These are phyloP conservation scores for Drosophila macrothrix DNA, from an alignment of 2,888 invertebrate species.

Conservation along the genomic window DNA sequence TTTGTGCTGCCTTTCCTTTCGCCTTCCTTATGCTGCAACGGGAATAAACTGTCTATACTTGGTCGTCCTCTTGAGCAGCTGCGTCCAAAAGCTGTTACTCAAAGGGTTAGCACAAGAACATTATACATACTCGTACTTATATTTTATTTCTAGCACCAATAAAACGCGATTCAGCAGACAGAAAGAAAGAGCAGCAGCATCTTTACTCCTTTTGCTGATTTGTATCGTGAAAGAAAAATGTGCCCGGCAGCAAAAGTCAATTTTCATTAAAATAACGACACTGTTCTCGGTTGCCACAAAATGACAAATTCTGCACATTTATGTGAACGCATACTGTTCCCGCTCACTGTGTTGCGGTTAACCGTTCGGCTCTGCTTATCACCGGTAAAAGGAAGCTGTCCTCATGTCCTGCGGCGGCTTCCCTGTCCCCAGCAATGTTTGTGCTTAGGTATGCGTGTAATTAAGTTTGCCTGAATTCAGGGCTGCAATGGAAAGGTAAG, in stretches of 20 bases:
- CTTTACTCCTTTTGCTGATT: not conserved
- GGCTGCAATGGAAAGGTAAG: not conserved
- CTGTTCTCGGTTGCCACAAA: constrained; percentile 51
- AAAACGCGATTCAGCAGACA: constrained; percentile 8
- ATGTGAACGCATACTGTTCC: not conserved
- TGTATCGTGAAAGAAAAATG: constrained; percentile 36
- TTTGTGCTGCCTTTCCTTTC: constrained; percentile 35
- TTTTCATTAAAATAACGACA: constrained; percentile 74
- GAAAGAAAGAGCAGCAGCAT: too few relatives aligned
- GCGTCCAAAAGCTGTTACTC: constrained; percentile 53
- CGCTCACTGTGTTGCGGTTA: constrained; percentile 62
- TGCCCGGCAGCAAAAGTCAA: constrained; percentile 54
- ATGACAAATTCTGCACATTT: constrained; percentile 36
- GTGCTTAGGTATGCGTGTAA: constrained; percentile 69
- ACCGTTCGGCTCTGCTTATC: constrained; percentile 72
- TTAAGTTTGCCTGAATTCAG: constrained; percentile 57
- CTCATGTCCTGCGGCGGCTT: constrained; percentile 62
- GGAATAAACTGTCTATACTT: constrained; percentile 38
- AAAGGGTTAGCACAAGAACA: constrained; percentile 9
- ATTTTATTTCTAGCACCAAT: constrained; percentile 14
- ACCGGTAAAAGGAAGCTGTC: constrained; percentile 45
- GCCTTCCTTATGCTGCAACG: constrained; percentile 18
- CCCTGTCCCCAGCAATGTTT: constrained; percentile 23
- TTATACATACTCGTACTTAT: constrained; percentile 11
- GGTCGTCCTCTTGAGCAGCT: constrained; percentile 59